phyloP scores from a whole-genome alignment of 2,797 vertebrate genomes.

The Gila robusta region DNA sequence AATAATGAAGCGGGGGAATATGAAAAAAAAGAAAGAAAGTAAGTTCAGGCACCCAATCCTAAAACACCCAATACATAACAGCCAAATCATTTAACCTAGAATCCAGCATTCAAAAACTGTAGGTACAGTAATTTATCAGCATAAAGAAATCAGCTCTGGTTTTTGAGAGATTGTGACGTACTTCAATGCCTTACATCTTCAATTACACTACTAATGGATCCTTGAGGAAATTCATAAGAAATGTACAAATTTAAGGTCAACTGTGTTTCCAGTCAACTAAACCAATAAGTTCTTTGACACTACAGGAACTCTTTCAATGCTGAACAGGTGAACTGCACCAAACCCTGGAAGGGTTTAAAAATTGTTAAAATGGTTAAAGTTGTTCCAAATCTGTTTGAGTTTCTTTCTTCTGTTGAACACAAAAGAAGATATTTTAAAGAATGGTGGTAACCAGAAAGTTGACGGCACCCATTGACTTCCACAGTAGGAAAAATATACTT shows the following conservation, averaged over 20 bases:
- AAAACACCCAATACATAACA: slow-evolving; percentile 12
- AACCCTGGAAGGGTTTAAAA: neutral
- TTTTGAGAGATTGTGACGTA: neutral
- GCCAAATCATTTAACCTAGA: neutral
- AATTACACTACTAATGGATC: neutral
- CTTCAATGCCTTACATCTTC: neutral
- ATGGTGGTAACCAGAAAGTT: no score
- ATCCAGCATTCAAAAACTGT: neutral
- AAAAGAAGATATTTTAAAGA: no score
- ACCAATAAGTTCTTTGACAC: neutral
- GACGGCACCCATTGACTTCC: no score
- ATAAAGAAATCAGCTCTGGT: neutral
- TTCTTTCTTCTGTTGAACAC: no score
- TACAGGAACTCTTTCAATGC: neutral
- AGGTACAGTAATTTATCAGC: neutral
- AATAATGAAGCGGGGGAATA: slow-evolving; percentile 62
- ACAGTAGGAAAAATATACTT: no score
- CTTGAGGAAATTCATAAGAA: neutral
- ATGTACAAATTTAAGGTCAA: neutral
- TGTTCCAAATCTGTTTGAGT: no score
- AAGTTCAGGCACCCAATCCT: neutral
- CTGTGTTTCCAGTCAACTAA: neutral
- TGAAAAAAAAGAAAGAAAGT: neutral
- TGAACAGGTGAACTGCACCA: neutral
- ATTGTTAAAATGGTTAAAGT: no score